Conservation (phyloP, 2,888 invertebrate species). For the Liopterus haemorrhoidalis region DNA sequence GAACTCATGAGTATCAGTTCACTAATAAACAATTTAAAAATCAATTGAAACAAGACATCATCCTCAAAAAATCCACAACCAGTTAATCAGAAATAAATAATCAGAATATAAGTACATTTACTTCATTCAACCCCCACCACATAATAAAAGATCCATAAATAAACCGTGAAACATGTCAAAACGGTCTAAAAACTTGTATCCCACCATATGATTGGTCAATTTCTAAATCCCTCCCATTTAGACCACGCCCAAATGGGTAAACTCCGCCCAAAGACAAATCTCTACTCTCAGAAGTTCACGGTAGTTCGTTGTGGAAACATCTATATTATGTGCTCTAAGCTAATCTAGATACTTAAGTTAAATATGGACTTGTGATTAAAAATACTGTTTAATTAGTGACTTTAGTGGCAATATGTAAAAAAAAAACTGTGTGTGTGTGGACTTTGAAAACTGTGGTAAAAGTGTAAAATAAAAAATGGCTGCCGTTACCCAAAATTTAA, state of each 20-base stretch:
- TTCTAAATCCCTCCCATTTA: constrained; percentile 30
- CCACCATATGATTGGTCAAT: constrained; percentile 37
- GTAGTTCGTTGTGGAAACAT: constrained; percentile 41
- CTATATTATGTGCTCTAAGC: no score
- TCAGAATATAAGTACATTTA: not conserved
- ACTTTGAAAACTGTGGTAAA: not conserved
- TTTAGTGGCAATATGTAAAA: not conserved
- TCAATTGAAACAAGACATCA: no score
- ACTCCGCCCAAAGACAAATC: constrained; percentile 40
- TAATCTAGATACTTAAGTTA: not conserved
- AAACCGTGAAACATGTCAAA: constrained; percentile 42
- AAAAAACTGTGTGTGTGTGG: not conserved
- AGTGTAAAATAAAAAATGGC: constrained; percentile 26
- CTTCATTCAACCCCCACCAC: not conserved
- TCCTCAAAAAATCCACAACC: no score
- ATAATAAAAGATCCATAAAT: constrained; percentile 36
- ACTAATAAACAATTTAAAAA: no score
- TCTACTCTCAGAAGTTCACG: constrained; percentile 41
- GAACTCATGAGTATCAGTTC: no score
- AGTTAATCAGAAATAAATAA: no score
- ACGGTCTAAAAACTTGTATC: constrained; percentile 34
- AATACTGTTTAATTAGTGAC: not conserved
- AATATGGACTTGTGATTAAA: not conserved
- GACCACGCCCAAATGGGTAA: constrained; percentile 32
- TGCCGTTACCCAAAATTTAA: constrained; percentile 28